phyloP scores from a whole-genome alignment of 92 coral and sea anemone species.

The Nematostella vectensis region DNA sequence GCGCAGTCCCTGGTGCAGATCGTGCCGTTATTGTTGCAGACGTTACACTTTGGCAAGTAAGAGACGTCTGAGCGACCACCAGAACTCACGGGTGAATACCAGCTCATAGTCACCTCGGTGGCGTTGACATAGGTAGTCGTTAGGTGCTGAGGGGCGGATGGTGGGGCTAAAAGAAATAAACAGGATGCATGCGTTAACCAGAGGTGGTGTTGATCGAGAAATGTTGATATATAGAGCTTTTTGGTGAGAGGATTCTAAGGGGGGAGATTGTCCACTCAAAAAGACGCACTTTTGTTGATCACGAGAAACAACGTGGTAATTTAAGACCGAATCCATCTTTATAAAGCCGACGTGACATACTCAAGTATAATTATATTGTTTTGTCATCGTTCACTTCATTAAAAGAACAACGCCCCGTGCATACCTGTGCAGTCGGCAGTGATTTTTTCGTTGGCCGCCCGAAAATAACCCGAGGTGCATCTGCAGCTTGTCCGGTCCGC shows the following conservation, averaged over 20 bases:
- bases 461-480: constrained; percentile 37
- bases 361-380: too few species aligned
- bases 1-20: constrained; percentile 30
- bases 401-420: too few species aligned
- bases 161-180: too few species aligned
- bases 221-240: too few species aligned
- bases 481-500: constrained; percentile 32
- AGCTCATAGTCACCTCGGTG: constrained; percentile 37
- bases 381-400: too few species aligned
- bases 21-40: constrained; percentile 8
- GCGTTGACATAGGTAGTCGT: constrained; percentile 14
- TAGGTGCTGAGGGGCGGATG: constrained; percentile 44
- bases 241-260: background rate
- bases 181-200: too few species aligned
- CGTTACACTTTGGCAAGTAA: constrained; percentile 44
- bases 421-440: constrained; percentile 50
- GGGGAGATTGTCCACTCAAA: background rate
- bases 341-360: too few species aligned
- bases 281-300: too few species aligned
- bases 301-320: too few species aligned
- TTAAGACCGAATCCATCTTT: too few species aligned
- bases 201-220: background rate
- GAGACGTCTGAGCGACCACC: constrained; percentile 33
- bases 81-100: constrained; percentile 28
- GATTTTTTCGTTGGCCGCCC: constrained; percentile 28